Evolutionary conservation across 2,113 vertebrate genomes (phyloP).

Genomic region (Zapornia atra): DNA sequence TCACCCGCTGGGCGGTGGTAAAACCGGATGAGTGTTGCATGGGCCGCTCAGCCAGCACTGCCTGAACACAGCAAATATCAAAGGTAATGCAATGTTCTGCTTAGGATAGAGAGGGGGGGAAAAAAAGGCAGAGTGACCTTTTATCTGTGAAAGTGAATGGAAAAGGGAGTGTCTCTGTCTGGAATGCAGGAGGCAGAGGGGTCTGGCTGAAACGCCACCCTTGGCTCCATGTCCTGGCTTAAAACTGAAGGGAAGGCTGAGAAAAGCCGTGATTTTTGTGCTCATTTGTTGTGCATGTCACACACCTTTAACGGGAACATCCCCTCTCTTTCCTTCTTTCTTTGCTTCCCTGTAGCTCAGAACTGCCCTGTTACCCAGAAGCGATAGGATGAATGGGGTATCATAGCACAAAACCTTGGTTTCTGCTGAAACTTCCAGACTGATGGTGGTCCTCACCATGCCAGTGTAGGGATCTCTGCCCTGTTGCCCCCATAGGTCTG

Average conservation of each 20-base stretch:
- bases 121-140: constrained; percentile 38
- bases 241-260: background rate
- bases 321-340: background rate
- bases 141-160: constrained; percentile 28
- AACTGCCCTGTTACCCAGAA: background rate
- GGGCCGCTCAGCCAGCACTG: background rate
- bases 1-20: background rate
- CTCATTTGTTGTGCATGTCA: fast-evolving
- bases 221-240: background rate
- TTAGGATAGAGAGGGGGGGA: background rate
- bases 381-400: background rate
- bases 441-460: background rate
- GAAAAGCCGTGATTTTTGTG: background rate
- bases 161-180: background rate
- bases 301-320: background rate
- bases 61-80: constrained; percentile 59
- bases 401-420: background rate
- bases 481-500: background rate
- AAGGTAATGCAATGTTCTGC: constrained; percentile 49
- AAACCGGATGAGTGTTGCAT: constrained; percentile 55
- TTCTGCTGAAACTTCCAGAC: background rate
- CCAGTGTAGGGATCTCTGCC: background rate
- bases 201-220: background rate
- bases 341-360: background rate
- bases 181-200: background rate